Percentiles rank a stretch among this genome's conserved stretches.
phyloP scores from a whole-genome alignment of 2,113 vertebrate species.

The Eptesicus fuscus region DNA sequence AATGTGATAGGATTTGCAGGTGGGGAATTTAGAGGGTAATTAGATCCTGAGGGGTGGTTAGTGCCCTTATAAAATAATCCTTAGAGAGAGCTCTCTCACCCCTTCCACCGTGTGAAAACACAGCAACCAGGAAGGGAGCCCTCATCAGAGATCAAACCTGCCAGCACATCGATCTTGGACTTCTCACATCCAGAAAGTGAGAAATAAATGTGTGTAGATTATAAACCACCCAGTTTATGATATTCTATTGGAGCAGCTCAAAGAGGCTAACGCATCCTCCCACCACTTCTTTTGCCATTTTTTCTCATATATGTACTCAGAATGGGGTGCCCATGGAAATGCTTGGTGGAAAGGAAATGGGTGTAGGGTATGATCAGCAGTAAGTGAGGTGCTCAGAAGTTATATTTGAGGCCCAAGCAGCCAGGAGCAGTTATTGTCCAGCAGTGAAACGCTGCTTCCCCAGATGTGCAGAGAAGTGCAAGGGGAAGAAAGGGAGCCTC shows the following conservation, averaged over 20 bases:
- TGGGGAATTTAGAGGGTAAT: too few species aligned
- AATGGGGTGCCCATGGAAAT: neutral
- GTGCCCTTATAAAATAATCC: neutral
- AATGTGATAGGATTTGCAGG: neutral
- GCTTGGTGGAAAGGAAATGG: neutral
- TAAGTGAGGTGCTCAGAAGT: neutral
- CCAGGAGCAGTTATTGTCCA: neutral
- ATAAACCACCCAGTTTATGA: neutral
- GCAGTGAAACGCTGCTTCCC: neutral
- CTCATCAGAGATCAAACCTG: neutral
- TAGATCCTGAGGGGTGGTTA: neutral
- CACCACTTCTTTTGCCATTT: neutral
- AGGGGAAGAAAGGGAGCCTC: neutral
- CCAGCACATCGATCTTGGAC: neutral
- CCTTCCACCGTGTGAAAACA: neutral
- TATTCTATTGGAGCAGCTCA: neutral
- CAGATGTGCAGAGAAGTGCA: accelerated
- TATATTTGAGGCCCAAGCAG: neutral
- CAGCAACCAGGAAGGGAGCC: neutral
- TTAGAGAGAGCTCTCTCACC: neutral
- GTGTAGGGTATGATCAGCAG: neutral
- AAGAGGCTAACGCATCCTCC: neutral
- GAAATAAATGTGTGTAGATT: neutral
- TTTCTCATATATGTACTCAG: neutral
- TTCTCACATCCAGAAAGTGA: neutral